Percentiles rank a stretch among this genome's conserved stretches.
These are phyloP conservation scores for Aldrovandia affinis DNA, from an alignment of 2,797 vertebrate genomes.

Conservation along the genomic window DNA sequence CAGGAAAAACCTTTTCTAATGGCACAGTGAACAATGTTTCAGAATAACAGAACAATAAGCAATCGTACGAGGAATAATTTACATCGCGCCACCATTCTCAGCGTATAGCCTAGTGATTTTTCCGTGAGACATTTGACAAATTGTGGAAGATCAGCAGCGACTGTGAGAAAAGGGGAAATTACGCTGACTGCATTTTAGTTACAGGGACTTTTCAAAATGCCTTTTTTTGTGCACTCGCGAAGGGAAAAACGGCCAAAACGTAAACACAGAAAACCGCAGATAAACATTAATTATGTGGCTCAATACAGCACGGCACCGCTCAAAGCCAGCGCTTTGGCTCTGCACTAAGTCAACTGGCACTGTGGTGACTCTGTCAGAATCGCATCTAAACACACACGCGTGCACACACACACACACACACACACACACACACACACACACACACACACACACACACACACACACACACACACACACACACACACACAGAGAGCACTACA, in stretches of 20 bases:
- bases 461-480: not conserved
- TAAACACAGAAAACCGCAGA: not conserved
- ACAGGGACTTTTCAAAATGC: too few relatives aligned
- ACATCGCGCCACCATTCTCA: not conserved
- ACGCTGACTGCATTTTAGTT: too few relatives aligned
- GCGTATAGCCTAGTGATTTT: not conserved
- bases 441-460: not conserved
- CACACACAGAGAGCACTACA: not conserved
- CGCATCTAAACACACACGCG: not conserved
- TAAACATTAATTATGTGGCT: not conserved
- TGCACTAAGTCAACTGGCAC: not conserved
- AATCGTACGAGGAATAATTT: not conserved
- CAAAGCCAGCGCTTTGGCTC: not conserved
- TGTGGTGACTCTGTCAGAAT: not conserved
- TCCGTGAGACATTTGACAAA: not conserved
- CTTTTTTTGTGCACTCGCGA: too few relatives aligned
- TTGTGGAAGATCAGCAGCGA: not conserved
- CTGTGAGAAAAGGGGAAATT: not conserved
- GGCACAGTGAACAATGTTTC: not conserved
- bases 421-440: not conserved
- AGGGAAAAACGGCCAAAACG: not conserved
- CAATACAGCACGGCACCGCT: not conserved
- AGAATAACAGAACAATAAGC: not conserved
- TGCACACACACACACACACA: not conserved
- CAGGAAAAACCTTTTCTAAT: not conserved